Evolutionary conservation across 2,113 vertebrate species (phyloP).

Genomic region (Alexandromys fortis): DNA sequence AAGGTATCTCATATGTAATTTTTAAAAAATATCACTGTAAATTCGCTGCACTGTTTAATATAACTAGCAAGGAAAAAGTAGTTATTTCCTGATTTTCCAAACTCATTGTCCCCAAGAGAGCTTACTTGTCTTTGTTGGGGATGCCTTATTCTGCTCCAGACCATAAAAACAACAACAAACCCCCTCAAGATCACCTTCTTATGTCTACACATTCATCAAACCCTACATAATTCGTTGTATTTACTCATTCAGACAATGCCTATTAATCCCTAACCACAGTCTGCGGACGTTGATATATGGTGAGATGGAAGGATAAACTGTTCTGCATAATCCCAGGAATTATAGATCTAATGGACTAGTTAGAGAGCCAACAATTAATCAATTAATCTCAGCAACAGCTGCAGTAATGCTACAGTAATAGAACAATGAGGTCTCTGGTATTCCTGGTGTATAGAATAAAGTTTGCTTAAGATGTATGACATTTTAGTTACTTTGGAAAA

Average conservation of each 20-base stretch:
- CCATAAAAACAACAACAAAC: background rate
- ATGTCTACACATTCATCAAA: background rate
- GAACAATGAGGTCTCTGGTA: background rate
- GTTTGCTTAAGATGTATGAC: background rate
- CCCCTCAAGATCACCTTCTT: conserved; percentile 26
- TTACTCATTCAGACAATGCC: conserved; percentile 10
- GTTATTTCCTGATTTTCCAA: background rate
- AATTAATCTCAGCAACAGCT: background rate
- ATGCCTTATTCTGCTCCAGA: background rate
- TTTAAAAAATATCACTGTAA: background rate
- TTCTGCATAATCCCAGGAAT: background rate
- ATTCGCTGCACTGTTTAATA: background rate
- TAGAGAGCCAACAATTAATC: background rate
- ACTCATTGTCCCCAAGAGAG: background rate
- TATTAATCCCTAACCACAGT: background rate
- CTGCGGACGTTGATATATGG: background rate
- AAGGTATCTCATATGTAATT: background rate
- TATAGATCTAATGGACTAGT: background rate
- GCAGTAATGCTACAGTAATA: background rate
- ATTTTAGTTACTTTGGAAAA: background rate
- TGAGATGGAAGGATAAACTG: background rate
- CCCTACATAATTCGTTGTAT: background rate
- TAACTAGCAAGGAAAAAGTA: background rate
- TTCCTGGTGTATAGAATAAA: background rate
- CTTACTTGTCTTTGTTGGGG: background rate